Conservation (phyloP, 37 sponge, comb jelly and placozoan genomes). For the Lycopodina hypogea region DNA sequence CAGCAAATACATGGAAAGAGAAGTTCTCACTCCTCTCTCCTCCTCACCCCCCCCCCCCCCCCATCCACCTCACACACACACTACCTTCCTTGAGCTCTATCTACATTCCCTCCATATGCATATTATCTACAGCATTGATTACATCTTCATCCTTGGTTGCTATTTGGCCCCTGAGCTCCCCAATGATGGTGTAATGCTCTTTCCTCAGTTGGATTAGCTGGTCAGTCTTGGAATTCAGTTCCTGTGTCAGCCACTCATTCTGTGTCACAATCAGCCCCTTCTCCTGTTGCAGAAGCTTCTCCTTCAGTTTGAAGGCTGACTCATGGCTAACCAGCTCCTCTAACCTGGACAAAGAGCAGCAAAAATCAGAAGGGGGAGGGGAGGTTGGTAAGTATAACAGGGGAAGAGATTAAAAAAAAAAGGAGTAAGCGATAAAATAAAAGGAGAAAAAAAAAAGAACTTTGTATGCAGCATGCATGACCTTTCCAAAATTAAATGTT, state of each 20-base stretch:
- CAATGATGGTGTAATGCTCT: slow-evolving; percentile 19
- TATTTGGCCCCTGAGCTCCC: slow-evolving; percentile 19
- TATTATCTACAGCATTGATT: too few relatives aligned
- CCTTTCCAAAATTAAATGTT: not conserved
- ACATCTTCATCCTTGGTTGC: slow-evolving; percentile 45
- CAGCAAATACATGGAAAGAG: too few relatives aligned
- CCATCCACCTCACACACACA: too few relatives aligned
- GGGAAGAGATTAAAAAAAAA: not conserved
- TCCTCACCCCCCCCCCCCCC: too few relatives aligned
- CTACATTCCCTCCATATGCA: too few relatives aligned
- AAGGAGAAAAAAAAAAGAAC: not conserved
- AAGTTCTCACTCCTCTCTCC: not conserved
- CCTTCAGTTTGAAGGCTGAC: slow-evolving; percentile 39
- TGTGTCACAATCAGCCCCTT: slow-evolving; percentile 47
- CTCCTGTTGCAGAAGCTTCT: slow-evolving; percentile 70
- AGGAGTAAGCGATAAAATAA: not conserved
- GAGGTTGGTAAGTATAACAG: not conserved
- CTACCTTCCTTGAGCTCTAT: too few relatives aligned
- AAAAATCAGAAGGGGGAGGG: not conserved
- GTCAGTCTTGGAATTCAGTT: slow-evolving; percentile 40
- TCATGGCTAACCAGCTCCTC: slow-evolving; percentile 46
- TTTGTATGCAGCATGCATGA: not conserved
- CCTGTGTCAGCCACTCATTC: slow-evolving; percentile 57
- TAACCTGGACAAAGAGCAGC: slow-evolving; percentile 2
- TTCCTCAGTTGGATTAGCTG: slow-evolving; percentile 50